A percentile compares a stretch with the other conserved stretches of the same genome.
phyloP scores from a whole-genome alignment of 2,888 invertebrate species.

The Lasius fuliginosus region DNA sequence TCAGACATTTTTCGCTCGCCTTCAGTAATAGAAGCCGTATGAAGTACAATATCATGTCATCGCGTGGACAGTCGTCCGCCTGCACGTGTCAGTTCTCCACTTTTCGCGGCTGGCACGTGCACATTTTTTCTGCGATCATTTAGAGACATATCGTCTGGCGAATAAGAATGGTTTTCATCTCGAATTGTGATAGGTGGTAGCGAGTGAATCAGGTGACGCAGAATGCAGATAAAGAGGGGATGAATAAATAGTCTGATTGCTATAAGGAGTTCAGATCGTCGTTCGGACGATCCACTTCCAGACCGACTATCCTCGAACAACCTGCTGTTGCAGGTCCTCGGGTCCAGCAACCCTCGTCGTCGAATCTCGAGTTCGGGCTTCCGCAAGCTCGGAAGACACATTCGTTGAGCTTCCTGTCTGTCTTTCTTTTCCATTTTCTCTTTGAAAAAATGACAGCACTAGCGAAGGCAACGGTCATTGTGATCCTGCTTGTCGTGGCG shows the following conservation, averaged over 20 bases:
- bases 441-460: neutral
- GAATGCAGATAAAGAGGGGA: conserved; percentile 55
- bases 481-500: conserved; percentile 54
- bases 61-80: neutral
- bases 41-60: neutral
- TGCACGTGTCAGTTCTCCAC: neutral
- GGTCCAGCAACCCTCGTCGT: conserved; percentile 41
- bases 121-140: no score
- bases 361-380: neutral
- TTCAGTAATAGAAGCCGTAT: neutral
- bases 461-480: conserved; percentile 42
- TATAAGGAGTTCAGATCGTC: conserved; percentile 81
- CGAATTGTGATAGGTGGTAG: conserved; percentile 50
- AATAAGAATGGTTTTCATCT: conserved; percentile 75
- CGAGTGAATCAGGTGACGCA: conserved; percentile 17
- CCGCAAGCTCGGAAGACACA: neutral
- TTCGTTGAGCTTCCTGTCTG: conserved; percentile 32
- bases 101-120: neutral
- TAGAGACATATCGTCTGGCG: conserved; percentile 30
- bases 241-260: conserved; percentile 68
- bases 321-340: conserved; percentile 15
- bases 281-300: conserved; percentile 78
- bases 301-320: conserved; percentile 73
- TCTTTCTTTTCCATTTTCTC: neutral
- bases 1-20: neutral